Base-by-base conservation (phyloP, 1,140 invertebrate genomes). In the Pygmarrhopalites habei region DNA sequence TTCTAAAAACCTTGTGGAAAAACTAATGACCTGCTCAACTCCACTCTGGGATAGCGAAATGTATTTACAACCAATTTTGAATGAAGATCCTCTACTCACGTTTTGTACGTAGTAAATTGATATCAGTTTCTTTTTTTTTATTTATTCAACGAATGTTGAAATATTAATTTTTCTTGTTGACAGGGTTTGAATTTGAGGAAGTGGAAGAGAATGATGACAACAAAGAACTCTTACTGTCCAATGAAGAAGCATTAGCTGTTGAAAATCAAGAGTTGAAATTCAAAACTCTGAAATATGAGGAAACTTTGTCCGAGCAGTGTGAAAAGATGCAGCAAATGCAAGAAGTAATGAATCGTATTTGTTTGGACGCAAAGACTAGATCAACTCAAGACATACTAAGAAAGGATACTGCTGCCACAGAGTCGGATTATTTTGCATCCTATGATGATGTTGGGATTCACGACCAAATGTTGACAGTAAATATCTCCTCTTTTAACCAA, bases 401-500 rank as follows among this genome's bases (percentile, higher is more conserved):
- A 56, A 29, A 47, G 2, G 49, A 63, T 32, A 14, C 32, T 25
- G 47, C 30, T 41, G 49, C 60, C 28, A n/a, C 41, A 65, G 32
- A 58, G 61, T 63, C 53, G 66, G 82, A 84, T 66, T 98, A 98
- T 77, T 98, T 98, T 74, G 90, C 87, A 74, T 91, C 92, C 2
- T 99, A 99, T 76, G 89, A 92, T 62, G 93, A 98, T 79, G 97
- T 95, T 81, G 88, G 89, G 15, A 99, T 99, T 73, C 96, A 99
- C 80, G 90, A 95, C 78, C 92, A 92, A 74, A 95, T 95, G 91
- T 76, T 95, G 14, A 86, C 83, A 65, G 86, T 85, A 79, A 78
- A 75, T n/a, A n/a, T n/a, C n/a, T n/a, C n/a, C n/a, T n/a, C n/a
- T n/a, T n/a, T n/a, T n/a, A n/a, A 12, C 73, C 53, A 76, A 77